These are phyloP conservation scores for Sesia apiformis DNA, from an alignment of 2,888 invertebrate species.

Conservation along the genomic window DNA sequence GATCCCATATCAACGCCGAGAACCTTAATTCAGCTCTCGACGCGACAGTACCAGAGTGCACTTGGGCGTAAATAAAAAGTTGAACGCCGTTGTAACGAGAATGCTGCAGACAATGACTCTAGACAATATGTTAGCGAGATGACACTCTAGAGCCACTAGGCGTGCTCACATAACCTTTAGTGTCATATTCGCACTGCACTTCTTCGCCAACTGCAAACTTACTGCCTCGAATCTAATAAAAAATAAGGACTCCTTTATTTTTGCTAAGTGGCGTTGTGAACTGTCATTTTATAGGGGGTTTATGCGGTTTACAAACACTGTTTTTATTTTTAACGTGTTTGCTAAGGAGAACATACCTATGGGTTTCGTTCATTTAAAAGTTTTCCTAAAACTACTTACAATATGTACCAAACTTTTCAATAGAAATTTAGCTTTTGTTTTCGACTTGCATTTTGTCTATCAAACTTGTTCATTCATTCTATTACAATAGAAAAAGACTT, in stretches of 20 bases:
- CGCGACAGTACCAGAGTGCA: slow-evolving; percentile 64
- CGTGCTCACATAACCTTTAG: neutral
- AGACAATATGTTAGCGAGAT: slow-evolving; percentile 66
- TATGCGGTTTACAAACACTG: neutral
- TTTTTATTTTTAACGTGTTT: neutral
- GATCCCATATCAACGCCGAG: slow-evolving; percentile 70
- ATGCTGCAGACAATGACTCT: slow-evolving; percentile 60
- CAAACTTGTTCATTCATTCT: no score
- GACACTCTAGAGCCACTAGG: slow-evolving; percentile 50
- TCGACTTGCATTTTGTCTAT: no score
- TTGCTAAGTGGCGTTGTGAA: neutral
- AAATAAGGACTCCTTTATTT: neutral
- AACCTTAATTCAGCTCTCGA: slow-evolving; percentile 69
- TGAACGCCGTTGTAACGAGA: slow-evolving; percentile 64
- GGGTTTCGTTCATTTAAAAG: no score
- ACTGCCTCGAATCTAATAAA: neutral
- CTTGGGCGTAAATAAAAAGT: slow-evolving; percentile 73
- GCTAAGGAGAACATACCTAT: neutral
- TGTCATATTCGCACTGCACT: slow-evolving; percentile 18
- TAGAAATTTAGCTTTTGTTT: no score
- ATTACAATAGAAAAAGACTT: no score
- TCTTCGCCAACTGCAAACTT: slow-evolving; percentile 8
- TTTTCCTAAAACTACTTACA: no score
- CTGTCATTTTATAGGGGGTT: neutral
- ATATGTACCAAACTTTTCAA: no score